phyloP scores from a whole-genome alignment of 2,797 vertebrate species.

The Gymnocypris eckloni region DNA sequence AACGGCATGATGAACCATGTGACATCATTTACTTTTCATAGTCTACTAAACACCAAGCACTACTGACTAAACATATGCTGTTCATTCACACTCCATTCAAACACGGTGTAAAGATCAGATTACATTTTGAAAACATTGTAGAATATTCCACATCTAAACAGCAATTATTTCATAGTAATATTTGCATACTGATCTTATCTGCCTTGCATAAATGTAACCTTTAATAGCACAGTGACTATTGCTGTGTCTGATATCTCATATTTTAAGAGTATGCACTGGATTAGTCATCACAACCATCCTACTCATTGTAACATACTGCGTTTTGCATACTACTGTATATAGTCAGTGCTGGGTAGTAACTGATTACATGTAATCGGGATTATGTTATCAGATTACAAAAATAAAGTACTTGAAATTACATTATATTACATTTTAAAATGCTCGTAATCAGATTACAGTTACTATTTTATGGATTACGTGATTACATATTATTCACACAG shows the following conservation, averaged over 20 bases:
- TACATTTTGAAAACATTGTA: background rate
- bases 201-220: background rate
- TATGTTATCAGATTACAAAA: too few species aligned
- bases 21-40: background rate
- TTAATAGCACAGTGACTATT: background rate
- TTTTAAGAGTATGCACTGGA: too few species aligned
- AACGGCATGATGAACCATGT: background rate
- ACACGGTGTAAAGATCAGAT: background rate
- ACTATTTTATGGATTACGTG: background rate
- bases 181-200: background rate
- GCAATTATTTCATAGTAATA: background rate
- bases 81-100: background rate
- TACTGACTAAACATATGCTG: background rate
- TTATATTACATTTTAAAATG: too few species aligned
- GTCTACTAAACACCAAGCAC: background rate
- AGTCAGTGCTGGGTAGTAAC: too few species aligned
- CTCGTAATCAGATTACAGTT: background rate
- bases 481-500: too few species aligned
- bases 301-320: too few species aligned
- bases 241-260: too few species aligned
- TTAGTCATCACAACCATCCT: too few species aligned
- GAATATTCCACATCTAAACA: background rate
- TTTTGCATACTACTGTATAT: too few species aligned
- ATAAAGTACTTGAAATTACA: too few species aligned
- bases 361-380: too few species aligned